Base-by-base conservation (phyloP, 1,140 invertebrate genomes). In the Mya arenaria region DNA sequence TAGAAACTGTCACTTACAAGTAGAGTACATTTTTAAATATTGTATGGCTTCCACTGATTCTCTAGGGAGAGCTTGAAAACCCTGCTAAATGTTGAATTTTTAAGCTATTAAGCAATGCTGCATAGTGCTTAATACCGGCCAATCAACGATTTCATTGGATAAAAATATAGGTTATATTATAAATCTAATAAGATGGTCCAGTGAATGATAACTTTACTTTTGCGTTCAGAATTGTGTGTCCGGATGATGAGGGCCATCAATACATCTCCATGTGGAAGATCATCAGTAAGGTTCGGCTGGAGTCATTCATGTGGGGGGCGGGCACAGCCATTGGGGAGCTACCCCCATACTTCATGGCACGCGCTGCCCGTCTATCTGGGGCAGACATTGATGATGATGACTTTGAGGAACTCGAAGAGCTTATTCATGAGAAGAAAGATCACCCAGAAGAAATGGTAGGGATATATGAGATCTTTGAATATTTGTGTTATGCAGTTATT, bases 271-370 rank as follows among this genome's bases (percentile, higher is more conserved):
- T 98, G 94, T 95, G 94, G 94, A 96, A 95, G 82, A 99, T 99
- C 80, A 98, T 99, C 96, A 95, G 96, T 34, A 99, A 99, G 89
- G 97, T 99, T 15, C 94, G 97, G n/a, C 92, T 99, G 48, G 99
- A 99, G 94, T 97, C 98, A 1, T 97, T 99, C 94, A 96, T 99
- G 93, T 99, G 99, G 99, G 95, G 99, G 23, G 96, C 97, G 63
- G 99, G 99, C 6, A 99, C 99, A 1, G 99, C 99, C 0, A 93
- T 99, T 32, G 99, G 99, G 4, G 99, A 99, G 93, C 93, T 99
- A 73, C 99, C 98, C 17, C 95, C 96, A 1, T 96, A 99, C 94
- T 99, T 99, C 92, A 99, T 99, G 97, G 98, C 99, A 4, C 94
- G 97, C 84, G 97, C 98, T 66, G 97, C 97, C 17, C 93, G 97